A percentile compares a stretch with the other conserved stretches of the same genome.
Evolutionary conservation across 2,888 invertebrate species (phyloP).

Genomic region (Philereme transversata): DNA sequence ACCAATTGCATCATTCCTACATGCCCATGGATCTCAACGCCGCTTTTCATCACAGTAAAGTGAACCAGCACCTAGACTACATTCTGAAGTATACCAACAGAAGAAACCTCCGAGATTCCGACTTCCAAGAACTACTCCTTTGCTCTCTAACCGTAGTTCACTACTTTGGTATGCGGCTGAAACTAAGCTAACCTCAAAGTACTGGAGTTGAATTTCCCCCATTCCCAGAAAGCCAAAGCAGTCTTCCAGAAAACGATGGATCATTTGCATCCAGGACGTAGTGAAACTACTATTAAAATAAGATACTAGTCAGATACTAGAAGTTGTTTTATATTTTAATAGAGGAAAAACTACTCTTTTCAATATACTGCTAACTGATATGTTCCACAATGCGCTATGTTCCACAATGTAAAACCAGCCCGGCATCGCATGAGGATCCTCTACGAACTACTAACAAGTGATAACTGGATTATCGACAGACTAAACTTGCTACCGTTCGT

Average conservation of each 20-base stretch:
- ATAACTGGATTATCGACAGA: conserved; percentile 72
- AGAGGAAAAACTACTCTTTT: conserved; percentile 56
- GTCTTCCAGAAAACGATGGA: conserved; percentile 59
- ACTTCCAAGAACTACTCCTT: conserved; percentile 54
- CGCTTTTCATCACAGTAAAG: conserved; percentile 47
- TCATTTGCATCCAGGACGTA: conserved; percentile 56
- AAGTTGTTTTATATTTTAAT: conserved; percentile 58
- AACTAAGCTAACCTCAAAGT: conserved; percentile 49
- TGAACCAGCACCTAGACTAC: conserved; percentile 46
- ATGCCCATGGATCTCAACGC: conserved; percentile 55
- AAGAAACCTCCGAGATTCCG: conserved; percentile 46
- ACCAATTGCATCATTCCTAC: conserved; percentile 46
- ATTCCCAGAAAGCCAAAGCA: conserved; percentile 56
- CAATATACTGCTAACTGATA: conserved; percentile 61
- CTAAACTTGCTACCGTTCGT: conserved; percentile 66
- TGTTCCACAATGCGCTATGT: conserved; percentile 51
- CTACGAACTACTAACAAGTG: conserved; percentile 73
- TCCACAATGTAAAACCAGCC: conserved; percentile 59
- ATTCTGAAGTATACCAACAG: conserved; percentile 48
- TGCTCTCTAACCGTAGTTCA: conserved; percentile 60
- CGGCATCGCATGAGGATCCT: conserved; percentile 76
- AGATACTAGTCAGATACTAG: too few relatives aligned
- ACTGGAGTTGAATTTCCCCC: conserved; percentile 51
- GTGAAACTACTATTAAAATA: conserved; percentile 55
- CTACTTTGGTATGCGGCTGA: conserved; percentile 65